Percentiles rank a stretch among this genome's conserved stretches.
Evolutionary conservation across 2,113 vertebrate genomes (phyloP).

Genomic region (Gobio gobio): DNA sequence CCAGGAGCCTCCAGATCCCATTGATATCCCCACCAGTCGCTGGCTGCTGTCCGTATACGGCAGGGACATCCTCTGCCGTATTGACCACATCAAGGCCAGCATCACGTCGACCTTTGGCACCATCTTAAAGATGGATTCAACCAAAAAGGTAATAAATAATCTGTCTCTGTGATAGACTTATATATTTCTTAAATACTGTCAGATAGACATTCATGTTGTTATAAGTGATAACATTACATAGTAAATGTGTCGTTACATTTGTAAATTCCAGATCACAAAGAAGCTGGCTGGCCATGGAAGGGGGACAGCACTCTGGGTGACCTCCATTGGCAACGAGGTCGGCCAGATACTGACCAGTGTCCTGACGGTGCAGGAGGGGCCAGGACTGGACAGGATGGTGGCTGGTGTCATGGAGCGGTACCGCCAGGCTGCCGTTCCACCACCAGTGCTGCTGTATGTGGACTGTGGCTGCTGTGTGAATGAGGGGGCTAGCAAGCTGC

Average conservation of each 20-base stretch:
- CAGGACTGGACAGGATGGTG: no score
- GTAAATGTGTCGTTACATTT: neutral
- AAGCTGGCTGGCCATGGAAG: slow-evolving; percentile 35
- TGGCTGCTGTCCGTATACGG: slow-evolving; percentile 49
- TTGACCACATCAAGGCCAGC: slow-evolving; percentile 48
- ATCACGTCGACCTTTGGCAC: slow-evolving; percentile 46
- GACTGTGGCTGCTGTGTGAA: slow-evolving; percentile 12
- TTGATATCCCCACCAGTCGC: slow-evolving; percentile 24
- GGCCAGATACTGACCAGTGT: slow-evolving; percentile 45
- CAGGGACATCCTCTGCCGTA: slow-evolving; percentile 35
- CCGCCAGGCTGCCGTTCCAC: slow-evolving; percentile 29
- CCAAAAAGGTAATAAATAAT: slow-evolving; percentile 34
- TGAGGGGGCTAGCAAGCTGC: slow-evolving; percentile 16
- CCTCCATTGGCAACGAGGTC: slow-evolving; percentile 36
- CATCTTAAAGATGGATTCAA: slow-evolving; percentile 45
- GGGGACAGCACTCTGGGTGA: slow-evolving; percentile 44
- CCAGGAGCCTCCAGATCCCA: slow-evolving; percentile 46
- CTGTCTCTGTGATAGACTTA: neutral
- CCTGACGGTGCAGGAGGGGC: no score
- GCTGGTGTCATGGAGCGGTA: slow-evolving; percentile 13
- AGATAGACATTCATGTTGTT: neutral
- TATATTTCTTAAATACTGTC: neutral
- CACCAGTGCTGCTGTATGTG: slow-evolving; percentile 30
- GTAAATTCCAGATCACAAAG: slow-evolving; percentile 43
- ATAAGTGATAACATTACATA: neutral